A percentile compares a stretch with the other conserved stretches of the same genome.
Conservation (phyloP, 1,140 invertebrate genomes). For the Littorina saxatilis region DNA sequence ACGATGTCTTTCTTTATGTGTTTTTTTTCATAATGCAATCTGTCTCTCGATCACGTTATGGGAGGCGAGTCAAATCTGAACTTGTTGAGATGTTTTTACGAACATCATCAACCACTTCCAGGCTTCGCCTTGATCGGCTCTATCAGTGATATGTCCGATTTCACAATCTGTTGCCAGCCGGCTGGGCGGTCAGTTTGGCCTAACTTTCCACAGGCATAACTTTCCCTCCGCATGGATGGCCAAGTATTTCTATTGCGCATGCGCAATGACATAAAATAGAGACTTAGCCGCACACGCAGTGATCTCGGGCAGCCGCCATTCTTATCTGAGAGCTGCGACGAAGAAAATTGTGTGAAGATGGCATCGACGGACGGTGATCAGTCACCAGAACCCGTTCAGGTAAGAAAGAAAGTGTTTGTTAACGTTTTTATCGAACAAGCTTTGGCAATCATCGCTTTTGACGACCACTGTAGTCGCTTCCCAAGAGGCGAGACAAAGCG, state of each 20-base stretch:
- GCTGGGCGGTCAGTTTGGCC: too few species aligned
- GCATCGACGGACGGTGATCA: constrained; percentile 24
- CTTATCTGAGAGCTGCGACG: background rate
- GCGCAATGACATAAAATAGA: constrained; percentile 43
- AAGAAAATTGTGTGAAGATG: constrained; percentile 38
- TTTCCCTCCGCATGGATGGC: too few species aligned
- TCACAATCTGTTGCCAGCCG: too few species aligned
- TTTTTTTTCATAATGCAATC: too few species aligned
- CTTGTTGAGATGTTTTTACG: too few species aligned
- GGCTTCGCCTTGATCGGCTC: too few species aligned
- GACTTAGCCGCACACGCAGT: constrained; percentile 49
- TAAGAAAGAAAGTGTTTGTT: constrained; percentile 20
- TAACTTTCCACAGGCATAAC: too few species aligned
- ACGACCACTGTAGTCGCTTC: constrained; percentile 26
- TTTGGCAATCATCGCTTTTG: background rate
- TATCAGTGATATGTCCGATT: too few species aligned
- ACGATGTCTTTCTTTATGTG: too few species aligned
- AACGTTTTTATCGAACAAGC: constrained; percentile 18
- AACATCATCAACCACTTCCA: too few species aligned
- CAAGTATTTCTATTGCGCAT: constrained; percentile 43
- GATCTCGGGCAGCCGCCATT: constrained; percentile 12
- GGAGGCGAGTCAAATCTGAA: too few species aligned
- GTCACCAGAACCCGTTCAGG: constrained; percentile 20
- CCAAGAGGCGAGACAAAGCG: constrained; percentile 37
- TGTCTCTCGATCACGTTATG: too few species aligned